Percentiles rank a stretch among this genome's conserved stretches.
Conservation (phyloP, 2,113 vertebrate species). For the Melospiza melodia region DNA sequence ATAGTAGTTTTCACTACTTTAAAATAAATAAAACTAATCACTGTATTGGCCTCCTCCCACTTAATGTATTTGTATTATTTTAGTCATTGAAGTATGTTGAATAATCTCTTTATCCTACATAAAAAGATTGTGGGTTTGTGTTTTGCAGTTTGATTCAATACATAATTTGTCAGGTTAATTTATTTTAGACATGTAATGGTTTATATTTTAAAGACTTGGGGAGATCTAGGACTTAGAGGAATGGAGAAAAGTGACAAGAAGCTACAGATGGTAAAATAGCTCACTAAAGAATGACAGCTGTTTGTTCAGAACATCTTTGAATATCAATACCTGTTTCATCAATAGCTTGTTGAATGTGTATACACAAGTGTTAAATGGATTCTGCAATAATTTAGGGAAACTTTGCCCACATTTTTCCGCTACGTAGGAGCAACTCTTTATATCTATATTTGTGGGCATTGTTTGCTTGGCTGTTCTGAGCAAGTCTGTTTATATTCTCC, state of each 20-base stretch:
- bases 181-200: not conserved
- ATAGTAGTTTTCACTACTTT: not conserved
- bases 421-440: not conserved
- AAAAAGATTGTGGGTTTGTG: not conserved
- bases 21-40: not conserved
- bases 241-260: not conserved
- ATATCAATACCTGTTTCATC: not conserved
- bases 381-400: not conserved
- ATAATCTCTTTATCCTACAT: not conserved
- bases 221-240: not conserved
- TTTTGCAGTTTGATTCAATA: not conserved
- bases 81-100: not conserved
- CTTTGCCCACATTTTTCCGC: not conserved
- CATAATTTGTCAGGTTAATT: not conserved
- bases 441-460: not conserved
- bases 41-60: not conserved
- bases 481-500: not conserved
- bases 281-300: not conserved
- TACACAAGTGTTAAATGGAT: not conserved
- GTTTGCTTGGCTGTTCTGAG: not conserved
- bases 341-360: not conserved
- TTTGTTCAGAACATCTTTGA: not conserved
- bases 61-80: not conserved
- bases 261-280: not conserved
- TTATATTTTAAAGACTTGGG: not conserved